These are phyloP conservation scores for Synanthedon tipuliformis DNA, from an alignment of 2,888 invertebrate genomes.

Conservation along the genomic window DNA sequence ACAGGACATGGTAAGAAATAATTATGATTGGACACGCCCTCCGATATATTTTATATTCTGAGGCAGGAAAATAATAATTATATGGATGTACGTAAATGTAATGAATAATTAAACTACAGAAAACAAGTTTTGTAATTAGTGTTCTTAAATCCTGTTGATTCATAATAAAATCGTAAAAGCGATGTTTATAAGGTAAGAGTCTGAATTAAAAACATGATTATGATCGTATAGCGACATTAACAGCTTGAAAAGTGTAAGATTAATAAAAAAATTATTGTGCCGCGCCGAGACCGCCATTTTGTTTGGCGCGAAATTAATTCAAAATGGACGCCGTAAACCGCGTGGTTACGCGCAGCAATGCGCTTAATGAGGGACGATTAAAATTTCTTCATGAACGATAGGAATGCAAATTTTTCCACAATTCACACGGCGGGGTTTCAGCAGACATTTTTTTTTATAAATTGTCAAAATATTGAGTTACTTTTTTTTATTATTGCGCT, in stretches of 20 bases:
- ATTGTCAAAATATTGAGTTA: too few species aligned
- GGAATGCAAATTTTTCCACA: conserved; percentile 41
- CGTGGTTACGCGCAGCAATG: conserved; percentile 51
- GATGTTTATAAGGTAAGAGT: conserved; percentile 12
- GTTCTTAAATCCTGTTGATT: too few species aligned
- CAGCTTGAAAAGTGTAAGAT: conserved; percentile 31
- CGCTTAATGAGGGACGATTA: conserved; percentile 62
- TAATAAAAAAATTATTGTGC: conserved; percentile 52
- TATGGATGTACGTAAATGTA: too few species aligned
- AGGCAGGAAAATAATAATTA: too few species aligned
- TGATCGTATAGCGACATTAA: conserved; percentile 27
- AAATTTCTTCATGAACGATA: conserved; percentile 44
- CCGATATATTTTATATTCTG: too few species aligned
- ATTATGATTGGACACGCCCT: too few species aligned
- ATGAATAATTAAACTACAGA: too few species aligned
- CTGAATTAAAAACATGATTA: conserved; percentile 36
- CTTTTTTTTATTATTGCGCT: too few species aligned
- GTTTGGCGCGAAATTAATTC: conserved; percentile 59
- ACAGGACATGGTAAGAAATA: too few species aligned
- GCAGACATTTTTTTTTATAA: too few species aligned
- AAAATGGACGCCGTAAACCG: conserved; percentile 53
- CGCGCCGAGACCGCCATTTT: conserved; percentile 38
- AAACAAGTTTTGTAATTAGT: too few species aligned
- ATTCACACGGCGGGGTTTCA: conserved; percentile 8
- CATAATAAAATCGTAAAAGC: conserved; percentile 1